phyloP scores from a whole-genome alignment of 2,888 invertebrate genomes.

The Drosophila nr. perissopoda region DNA sequence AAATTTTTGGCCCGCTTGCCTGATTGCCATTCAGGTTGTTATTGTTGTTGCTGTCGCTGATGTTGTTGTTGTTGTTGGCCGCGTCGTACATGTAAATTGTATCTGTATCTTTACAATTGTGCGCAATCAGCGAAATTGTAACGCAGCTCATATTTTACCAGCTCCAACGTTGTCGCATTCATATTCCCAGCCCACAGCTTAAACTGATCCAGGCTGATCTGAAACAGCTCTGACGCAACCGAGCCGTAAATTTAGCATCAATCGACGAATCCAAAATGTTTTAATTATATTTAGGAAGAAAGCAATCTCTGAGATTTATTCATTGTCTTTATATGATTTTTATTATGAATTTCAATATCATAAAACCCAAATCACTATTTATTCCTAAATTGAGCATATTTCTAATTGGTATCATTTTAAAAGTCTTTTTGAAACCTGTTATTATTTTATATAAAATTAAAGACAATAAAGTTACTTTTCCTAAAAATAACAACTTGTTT shows the following conservation, averaged over 20 bases:
- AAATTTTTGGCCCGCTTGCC: conserved; percentile 62
- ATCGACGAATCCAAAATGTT: conserved; percentile 73
- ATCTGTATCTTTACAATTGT: conserved; percentile 69
- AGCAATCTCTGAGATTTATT: background rate
- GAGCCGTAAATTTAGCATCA: conserved; percentile 64
- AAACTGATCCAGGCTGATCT: conserved; percentile 25
- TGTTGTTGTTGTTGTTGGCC: conserved; percentile 23
- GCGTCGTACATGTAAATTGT: conserved; percentile 68
- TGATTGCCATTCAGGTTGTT: conserved; percentile 63
- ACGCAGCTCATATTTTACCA: conserved; percentile 68
- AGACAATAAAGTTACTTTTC: background rate
- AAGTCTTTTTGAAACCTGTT: background rate
- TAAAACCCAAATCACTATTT: background rate
- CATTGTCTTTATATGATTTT: background rate
- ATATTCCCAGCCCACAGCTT: background rate
- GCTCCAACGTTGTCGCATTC: conserved; percentile 25
- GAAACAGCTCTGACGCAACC: conserved; percentile 39
- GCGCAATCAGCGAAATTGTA: conserved; percentile 81
- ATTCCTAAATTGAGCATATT: background rate
- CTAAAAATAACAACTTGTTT: background rate
- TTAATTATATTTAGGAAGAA: conserved; percentile 78
- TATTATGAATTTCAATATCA: background rate
- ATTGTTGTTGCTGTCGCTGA: conserved; percentile 25
- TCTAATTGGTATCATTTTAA: background rate
- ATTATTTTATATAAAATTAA: background rate